Percentiles rank a stretch among this genome's conserved stretches.
Conservation (phyloP, 2,888 invertebrate species). For the Aleiodes alternator region DNA sequence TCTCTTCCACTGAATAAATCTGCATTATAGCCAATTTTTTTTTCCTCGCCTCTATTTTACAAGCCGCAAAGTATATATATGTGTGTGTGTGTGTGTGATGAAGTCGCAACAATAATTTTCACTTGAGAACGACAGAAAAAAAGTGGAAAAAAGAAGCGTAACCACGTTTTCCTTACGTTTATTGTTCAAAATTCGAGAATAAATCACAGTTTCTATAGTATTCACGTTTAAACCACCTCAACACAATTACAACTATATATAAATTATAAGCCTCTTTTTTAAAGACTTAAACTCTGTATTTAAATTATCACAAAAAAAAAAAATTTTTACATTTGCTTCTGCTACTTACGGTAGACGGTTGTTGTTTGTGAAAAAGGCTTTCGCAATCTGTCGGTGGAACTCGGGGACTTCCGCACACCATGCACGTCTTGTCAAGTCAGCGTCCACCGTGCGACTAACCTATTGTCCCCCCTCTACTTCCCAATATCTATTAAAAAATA, state of each 20-base stretch:
- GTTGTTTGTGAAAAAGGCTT: slow-evolving; percentile 76
- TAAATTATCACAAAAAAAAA: slow-evolving; percentile 66
- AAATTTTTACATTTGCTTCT: slow-evolving; percentile 63
- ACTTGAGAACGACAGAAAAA: neutral
- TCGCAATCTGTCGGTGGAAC: slow-evolving; percentile 73
- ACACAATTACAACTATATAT: neutral
- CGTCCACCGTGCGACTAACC: slow-evolving; percentile 65
- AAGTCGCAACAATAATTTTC: neutral
- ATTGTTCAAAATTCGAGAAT: slow-evolving; percentile 22
- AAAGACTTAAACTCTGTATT: slow-evolving; percentile 21
- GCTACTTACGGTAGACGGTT: slow-evolving; percentile 77
- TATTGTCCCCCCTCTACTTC: slow-evolving; percentile 1
- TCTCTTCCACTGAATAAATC: too few species aligned
- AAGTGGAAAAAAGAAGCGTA: neutral
- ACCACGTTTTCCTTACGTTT: slow-evolving; percentile 26
- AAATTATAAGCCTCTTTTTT: neutral
- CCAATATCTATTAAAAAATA: neutral
- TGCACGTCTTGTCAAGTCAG: slow-evolving; percentile 67
- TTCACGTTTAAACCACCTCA: slow-evolving; percentile 46
- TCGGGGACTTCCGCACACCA: slow-evolving; percentile 71
- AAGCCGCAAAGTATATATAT: neutral
- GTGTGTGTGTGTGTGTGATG: too few species aligned
- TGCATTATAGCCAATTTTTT: neutral
- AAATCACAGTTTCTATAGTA: slow-evolving; percentile 46
- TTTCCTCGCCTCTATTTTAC: neutral